Conservation (phyloP, 2,797 vertebrate genomes). For the Acridotheres tristis region DNA sequence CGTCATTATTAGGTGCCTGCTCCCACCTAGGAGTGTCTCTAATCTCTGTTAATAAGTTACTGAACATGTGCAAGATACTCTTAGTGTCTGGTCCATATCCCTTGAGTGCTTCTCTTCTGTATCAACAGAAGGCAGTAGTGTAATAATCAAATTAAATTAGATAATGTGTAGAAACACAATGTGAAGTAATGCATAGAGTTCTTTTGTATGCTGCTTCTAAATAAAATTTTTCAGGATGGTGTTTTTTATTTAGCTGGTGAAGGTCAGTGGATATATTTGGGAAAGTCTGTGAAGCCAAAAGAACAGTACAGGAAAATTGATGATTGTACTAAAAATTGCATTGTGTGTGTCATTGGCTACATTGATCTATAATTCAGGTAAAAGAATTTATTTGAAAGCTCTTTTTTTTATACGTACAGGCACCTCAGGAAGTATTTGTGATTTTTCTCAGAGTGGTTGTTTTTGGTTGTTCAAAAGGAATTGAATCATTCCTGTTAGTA, state of each 20-base stretch:
- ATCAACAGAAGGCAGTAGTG: background rate
- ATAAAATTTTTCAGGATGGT: background rate
- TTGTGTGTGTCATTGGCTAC: background rate
- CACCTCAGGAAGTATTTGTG: background rate
- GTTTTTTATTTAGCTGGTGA: slow-evolving; percentile 11
- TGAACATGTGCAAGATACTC: background rate
- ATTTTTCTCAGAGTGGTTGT: background rate
- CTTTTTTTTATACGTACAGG: slow-evolving; percentile 5
- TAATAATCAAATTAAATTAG: slow-evolving; percentile 8
- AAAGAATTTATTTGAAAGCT: background rate
- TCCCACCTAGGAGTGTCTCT: background rate
- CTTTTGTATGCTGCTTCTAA: background rate
- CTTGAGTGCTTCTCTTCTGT: background rate
- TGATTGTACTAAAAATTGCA: background rate
- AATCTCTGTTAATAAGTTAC: background rate
- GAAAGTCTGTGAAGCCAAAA: background rate
- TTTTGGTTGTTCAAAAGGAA: background rate
- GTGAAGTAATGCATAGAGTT: background rate
- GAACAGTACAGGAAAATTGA: background rate
- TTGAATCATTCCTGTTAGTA: background rate
- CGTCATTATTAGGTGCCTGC: background rate
- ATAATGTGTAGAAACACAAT: background rate
- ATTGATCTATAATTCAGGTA: background rate
- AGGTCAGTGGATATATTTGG: background rate
- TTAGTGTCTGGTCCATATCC: background rate